These are phyloP conservation scores for Lydus trimaculatus DNA, from an alignment of 2,888 invertebrate genomes.

Conservation along the genomic window DNA sequence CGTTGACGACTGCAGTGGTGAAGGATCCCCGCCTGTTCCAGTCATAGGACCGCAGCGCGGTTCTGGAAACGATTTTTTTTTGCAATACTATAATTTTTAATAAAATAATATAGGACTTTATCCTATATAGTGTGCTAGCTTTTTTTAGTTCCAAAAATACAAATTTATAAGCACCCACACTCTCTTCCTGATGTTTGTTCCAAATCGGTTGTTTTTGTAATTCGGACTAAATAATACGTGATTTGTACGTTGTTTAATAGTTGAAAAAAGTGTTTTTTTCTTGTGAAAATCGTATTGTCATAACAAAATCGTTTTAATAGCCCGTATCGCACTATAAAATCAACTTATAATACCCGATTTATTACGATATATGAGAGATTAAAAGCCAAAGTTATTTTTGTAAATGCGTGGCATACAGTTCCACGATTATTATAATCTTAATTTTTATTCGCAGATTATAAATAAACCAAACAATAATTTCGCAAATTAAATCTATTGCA, in stretches of 20 bases:
- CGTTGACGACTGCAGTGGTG: conserved; percentile 63
- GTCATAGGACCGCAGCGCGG: conserved; percentile 75
- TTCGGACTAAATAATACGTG: too few relatives aligned
- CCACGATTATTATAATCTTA: too few relatives aligned
- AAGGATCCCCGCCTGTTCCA: conserved; percentile 59
- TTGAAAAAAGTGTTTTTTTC: too few relatives aligned
- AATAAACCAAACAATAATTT: neutral
- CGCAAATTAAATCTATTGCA: neutral
- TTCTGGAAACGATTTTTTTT: conserved; percentile 62
- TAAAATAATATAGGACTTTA: too few relatives aligned
- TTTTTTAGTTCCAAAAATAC: too few relatives aligned
- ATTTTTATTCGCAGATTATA: too few relatives aligned
- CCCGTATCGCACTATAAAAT: neutral
- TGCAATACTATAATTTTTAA: too few relatives aligned
- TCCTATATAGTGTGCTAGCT: too few relatives aligned
- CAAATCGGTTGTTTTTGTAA: too few relatives aligned
- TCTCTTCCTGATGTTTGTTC: too few relatives aligned
- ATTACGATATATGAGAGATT: neutral
- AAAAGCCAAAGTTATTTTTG: neutral
- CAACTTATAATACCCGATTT: neutral
- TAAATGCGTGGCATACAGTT: neutral
- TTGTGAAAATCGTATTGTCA: neutral
- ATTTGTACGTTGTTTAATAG: too few relatives aligned
- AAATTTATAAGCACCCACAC: too few relatives aligned
- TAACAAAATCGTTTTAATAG: neutral